These are phyloP conservation scores for Chaetodon trifascialis DNA, from an alignment of 2,113 vertebrate species.

Conservation along the genomic window DNA sequence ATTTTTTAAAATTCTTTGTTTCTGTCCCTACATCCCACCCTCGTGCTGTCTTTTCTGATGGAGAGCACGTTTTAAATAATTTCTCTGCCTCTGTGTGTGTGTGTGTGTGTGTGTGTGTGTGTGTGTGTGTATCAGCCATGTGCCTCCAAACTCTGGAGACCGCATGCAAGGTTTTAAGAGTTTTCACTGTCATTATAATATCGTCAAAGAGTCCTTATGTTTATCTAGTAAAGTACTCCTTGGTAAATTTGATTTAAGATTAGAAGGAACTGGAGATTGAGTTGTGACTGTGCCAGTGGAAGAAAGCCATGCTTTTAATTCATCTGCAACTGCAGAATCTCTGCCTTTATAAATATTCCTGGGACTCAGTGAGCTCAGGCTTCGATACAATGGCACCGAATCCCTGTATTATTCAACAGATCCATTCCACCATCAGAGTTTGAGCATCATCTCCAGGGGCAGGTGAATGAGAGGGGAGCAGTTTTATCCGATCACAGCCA, in stretches of 20 bases:
- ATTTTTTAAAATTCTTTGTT: slow-evolving; percentile 28
- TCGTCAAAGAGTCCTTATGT: slow-evolving; percentile 1
- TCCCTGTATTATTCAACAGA: slow-evolving; percentile 27
- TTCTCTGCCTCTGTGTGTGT: slow-evolving; percentile 45
- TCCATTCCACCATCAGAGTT: slow-evolving; percentile 23
- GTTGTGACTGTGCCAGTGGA: slow-evolving; percentile 1
- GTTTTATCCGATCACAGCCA: slow-evolving; percentile 68
- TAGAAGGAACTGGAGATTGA: not conserved
- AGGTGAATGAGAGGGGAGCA: slow-evolving; percentile 60
- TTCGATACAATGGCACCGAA: not conserved
- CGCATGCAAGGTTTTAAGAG: slow-evolving; percentile 11
- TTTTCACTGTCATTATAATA: slow-evolving; percentile 32
- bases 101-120: no score
- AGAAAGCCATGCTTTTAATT: slow-evolving; percentile 15
- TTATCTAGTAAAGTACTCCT: slow-evolving; percentile 9
- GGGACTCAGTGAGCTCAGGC: not conserved
- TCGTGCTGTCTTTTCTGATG: slow-evolving; percentile 53
- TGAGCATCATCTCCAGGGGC: slow-evolving; percentile 27
- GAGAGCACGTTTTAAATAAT: slow-evolving; percentile 63
- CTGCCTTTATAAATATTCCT: not conserved
- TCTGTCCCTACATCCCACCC: slow-evolving; percentile 35
- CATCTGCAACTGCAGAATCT: not conserved
- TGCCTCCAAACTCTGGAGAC: slow-evolving; percentile 33
- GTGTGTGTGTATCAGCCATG: slow-evolving; percentile 8
- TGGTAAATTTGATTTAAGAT: not conserved